Evolutionary conservation across 2,797 vertebrate genomes (phyloP), one percentile per base, ranked within the genome.

Genomic region (Xiphophorus birchmanni): DNA sequence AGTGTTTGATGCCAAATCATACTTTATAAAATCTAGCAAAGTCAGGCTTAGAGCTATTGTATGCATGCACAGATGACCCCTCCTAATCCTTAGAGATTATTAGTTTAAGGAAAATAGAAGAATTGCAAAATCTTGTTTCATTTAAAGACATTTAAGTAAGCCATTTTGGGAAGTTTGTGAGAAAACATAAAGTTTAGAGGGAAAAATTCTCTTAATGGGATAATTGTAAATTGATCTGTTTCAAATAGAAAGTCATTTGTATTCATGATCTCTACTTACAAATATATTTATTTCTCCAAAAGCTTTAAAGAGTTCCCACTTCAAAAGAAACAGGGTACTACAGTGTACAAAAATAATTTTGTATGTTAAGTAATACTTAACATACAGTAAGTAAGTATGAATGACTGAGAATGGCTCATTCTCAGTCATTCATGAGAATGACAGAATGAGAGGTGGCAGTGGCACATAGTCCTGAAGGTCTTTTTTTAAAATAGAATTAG

Each of bases 11-110:
- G 79, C 74, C 77, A 78, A 58, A 56, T 29, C 69, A 72, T 32
- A 71, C 35, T 50, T 69, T 32, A 35, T 67, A 47, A 75, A 80
- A 69, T 67, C 58, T 54, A 73, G 47, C 29, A 40, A 40, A 80
- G 47, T 26, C 78, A 75, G 60, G 6, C 13, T 74, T 32, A 10
- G 42, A 73, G 73, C 54, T 69, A 6, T 52, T 54, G 54, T 75
- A 52, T 75, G 58, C 47, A 35, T 69, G 50, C 60, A 75, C 60
- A 80, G 63, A 80, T 71, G 50, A 80, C 74, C 63, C 42, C 13
- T 47, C 26, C 23, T 47, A 58, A 72, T 37, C 37, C 52, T n/a
- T n/a, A 37, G n/a, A 32, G 42, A 80, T 71, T 45, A 47, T 47
- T 71, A 56, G 35, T 78, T 35, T 71, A 2, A 35, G 50, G 56